These are phyloP conservation scores for Oxyura jamaicensis DNA, from an alignment of 2,113 vertebrate genomes.

Conservation along the genomic window DNA sequence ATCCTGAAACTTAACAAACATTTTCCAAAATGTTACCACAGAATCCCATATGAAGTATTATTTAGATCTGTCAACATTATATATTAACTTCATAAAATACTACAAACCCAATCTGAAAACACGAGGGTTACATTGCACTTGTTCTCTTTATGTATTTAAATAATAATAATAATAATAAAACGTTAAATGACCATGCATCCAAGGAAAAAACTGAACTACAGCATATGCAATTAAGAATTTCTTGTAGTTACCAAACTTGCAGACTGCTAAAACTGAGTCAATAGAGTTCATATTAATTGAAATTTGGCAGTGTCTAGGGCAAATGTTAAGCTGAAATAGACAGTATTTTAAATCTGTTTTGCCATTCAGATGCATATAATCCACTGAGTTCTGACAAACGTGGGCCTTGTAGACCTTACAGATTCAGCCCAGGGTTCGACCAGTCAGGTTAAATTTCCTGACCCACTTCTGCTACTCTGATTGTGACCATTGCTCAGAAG, in stretches of 20 bases:
- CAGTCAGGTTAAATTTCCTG: constrained; percentile 83
- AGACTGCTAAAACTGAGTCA: background rate
- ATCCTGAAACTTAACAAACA: background rate
- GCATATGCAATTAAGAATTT: background rate
- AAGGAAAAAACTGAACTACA: background rate
- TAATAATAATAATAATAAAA: background rate
- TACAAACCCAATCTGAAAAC: constrained; percentile 2
- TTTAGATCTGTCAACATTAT: background rate
- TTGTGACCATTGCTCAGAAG: constrained; percentile 50
- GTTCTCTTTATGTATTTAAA: background rate
- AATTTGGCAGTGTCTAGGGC: constrained; percentile 31
- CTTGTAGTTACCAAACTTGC: background rate
- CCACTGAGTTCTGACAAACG: constrained; percentile 69
- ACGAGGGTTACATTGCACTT: constrained; percentile 55
- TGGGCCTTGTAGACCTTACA: constrained; percentile 66
- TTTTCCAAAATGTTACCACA: background rate
- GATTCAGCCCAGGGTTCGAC: constrained; percentile 66
- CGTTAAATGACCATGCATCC: background rate
- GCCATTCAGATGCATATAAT: constrained; percentile 74
- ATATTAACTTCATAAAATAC: background rate
- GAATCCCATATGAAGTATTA: background rate
- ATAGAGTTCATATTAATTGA: background rate
- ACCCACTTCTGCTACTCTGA: constrained; percentile 64
- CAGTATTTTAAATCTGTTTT: constrained; percentile 80
- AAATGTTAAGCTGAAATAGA: constrained; percentile 77